Evolutionary conservation across 2,113 vertebrate species (phyloP), one percentile per base, ranked within the genome.

Genomic region (Tachysurus vachellii): DNA sequence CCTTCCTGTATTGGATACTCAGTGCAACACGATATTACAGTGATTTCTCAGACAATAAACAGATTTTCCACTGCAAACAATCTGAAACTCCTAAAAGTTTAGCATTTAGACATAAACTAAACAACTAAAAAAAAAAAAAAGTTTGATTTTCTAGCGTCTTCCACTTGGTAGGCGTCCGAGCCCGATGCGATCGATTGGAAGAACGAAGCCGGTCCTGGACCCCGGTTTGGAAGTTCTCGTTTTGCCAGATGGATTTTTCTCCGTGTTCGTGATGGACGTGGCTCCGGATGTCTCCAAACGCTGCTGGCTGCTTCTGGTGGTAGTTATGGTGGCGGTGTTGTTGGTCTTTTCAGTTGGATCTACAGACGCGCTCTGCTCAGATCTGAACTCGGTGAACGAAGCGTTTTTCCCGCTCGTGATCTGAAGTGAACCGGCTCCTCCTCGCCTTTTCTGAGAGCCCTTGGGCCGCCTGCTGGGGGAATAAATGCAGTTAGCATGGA

Each of bases 171-270:
- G 84, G 9, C 66, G 84, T 76, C 87, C 82, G 5, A 86, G 68
- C 44, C 88, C 87, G 21, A 90, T 90, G 42, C 84, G 89, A 75
- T 90, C 81, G 44, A 90, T 12, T 31, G 86, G 80, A 64, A 86
- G 84, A 10, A 75, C 87, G 50, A 90, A 90, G 57, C 81, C 84
- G 14, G 75, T 64, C 36, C 66, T 66, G 81, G 42, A 9, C 8
- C 81, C 85, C 10, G 28, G 82, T 57, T 86, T 83, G 73, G 83
- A 66, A 80, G 50, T 42, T 80, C 47, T 84, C 44, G 54, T 85
- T 82, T 73, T 87, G 61, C 85, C 79, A 26, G 79, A 76, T 19
- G 70, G 61, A 56, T 28, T 83, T 59, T n/a, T 88, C 50, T 86
- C 53, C 3, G 36, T 82, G 62, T 86, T 76, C 1, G 11, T 16